These are phyloP conservation scores for Noctua janthina DNA, from an alignment of 2,888 invertebrate genomes.

Conservation along the genomic window DNA sequence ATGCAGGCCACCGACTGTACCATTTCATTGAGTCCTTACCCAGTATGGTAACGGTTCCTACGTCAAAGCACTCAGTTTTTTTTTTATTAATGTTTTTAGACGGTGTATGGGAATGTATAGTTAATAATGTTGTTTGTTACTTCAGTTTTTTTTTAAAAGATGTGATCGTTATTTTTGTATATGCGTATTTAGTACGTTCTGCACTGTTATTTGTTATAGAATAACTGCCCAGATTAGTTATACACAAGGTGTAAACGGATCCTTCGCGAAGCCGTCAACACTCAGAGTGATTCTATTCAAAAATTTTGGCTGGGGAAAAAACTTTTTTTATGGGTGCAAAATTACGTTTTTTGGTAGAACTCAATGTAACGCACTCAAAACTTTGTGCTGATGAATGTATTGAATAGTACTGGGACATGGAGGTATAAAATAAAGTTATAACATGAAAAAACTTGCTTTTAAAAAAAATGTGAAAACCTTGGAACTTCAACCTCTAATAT, in stretches of 20 bases:
- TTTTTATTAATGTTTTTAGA: background rate
- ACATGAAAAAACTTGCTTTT: background rate
- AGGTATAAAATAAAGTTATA: background rate
- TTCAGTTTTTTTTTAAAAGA: background rate
- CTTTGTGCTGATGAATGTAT: background rate
- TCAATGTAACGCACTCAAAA: background rate
- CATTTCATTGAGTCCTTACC: background rate
- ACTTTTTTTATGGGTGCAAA: background rate
- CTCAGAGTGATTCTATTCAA: background rate
- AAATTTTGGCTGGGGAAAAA: background rate
- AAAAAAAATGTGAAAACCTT: background rate
- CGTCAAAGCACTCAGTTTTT: background rate
- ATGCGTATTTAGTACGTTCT: slow-evolving; percentile 17
- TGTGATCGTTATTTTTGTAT: slow-evolving; percentile 16
- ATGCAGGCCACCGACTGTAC: background rate
- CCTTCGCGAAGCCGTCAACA: background rate
- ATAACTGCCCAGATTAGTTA: background rate
- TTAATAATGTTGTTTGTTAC: slow-evolving; percentile 5
- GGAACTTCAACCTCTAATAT: background rate
- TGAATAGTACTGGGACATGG: background rate
- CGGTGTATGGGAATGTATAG: slow-evolving; percentile 11
- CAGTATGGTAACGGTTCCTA: slow-evolving; percentile 1
- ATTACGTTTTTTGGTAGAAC: background rate
- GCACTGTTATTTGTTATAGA: slow-evolving; percentile 13
- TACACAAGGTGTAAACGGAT: background rate